Percentiles rank a stretch among this genome's conserved stretches.
These are phyloP conservation scores for Philotrypesis tridentata DNA, from an alignment of 1,140 invertebrate genomes.

Conservation along the genomic window DNA sequence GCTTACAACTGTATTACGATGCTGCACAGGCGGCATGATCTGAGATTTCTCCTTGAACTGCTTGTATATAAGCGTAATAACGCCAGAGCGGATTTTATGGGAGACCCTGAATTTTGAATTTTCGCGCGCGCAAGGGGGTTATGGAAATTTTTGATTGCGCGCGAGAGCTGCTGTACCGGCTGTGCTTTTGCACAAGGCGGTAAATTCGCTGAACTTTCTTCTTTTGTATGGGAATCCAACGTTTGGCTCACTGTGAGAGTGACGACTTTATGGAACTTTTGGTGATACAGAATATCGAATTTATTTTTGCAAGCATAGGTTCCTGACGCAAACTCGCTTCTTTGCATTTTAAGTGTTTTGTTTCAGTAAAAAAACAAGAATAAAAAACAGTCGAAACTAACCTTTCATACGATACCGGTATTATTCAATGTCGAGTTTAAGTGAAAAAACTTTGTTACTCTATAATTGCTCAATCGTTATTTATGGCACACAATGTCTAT, in stretches of 20 bases:
- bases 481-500: too few relatives aligned
- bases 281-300: not conserved
- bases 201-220: not conserved
- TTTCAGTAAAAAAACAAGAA: too few relatives aligned
- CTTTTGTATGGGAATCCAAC: not conserved
- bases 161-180: too few relatives aligned
- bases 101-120: slow-evolving; percentile 34
- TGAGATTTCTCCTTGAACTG: not conserved
- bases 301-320: too few relatives aligned
- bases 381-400: too few relatives aligned
- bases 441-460: too few relatives aligned
- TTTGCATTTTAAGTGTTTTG: too few relatives aligned
- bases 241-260: too few relatives aligned
- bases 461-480: too few relatives aligned
- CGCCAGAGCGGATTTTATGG: not conserved
- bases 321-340: too few relatives aligned
- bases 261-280: not conserved
- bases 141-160: not conserved
- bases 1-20: slow-evolving; percentile 45
- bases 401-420: too few relatives aligned
- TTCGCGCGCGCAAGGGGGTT: not conserved
- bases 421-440: too few relatives aligned
- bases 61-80: not conserved
- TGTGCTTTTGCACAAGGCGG: not conserved
- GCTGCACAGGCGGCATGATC: not conserved